Evolutionary conservation across 2,888 invertebrate species (phyloP), one percentile per base, ranked within the genome.

Genomic region (Luperina testacea): DNA sequence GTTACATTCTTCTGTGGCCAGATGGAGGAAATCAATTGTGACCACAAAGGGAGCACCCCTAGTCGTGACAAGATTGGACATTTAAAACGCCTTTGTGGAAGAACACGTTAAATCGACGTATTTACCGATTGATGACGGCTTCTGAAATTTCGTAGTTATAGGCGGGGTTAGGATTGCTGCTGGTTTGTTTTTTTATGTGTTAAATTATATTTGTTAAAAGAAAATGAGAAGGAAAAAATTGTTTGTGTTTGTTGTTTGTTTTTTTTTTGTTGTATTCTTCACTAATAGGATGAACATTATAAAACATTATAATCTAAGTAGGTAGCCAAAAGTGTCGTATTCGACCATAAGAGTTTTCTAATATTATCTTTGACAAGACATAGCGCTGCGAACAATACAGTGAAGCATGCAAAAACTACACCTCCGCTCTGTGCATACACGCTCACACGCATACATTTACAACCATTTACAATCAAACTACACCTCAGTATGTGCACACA

Each of bases 71-170:
- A 85, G 83, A 86, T 89, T 85, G 87, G 84, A 87, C 87, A 72
- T 87, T 87, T 85, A 83, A 84, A 82, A 85, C 77, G 77, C 78
- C 88, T 87, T 88, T 87, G 88, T 88, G 27, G 8, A 24, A 27
- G 63, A 67, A 32, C 75, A 70, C 68, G 76, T 64, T 65, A 76
- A 81, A 87, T 80, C 42, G 83, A 79, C 67, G 83, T 78, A 81
- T 83, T 84, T 87, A 78, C 78, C 61, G 77, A 82, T 82, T 48
- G 70, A n/a, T 61, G 27, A 67, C 38, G 71, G 61, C 67, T 82
- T 81, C n/a, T 48, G 20, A 32, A 72, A 61, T 63, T 27, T 48
- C n/a, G 15, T 42, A 65, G 27, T 51, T 79, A 67, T 51, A n/a
- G 57, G 1, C 9, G 9, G 17, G 42, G 17, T 17, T 27, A 6